phyloP scores from a whole-genome alignment of 2,888 invertebrate species.

The Terebella lapidaria region DNA sequence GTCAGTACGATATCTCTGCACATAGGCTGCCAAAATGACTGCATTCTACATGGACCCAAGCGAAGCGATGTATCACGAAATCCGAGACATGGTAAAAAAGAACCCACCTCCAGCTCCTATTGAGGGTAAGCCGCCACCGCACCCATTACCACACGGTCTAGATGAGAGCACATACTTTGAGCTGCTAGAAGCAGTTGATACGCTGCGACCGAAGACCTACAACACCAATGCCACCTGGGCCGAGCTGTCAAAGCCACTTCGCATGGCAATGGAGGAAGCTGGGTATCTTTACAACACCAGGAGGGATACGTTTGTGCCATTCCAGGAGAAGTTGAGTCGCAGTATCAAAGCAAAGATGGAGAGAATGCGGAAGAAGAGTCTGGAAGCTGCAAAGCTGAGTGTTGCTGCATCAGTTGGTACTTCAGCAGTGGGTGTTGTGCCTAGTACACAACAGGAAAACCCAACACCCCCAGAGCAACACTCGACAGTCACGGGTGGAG shows the following conservation, averaged over 20 bases:
- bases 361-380: neutral
- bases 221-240: neutral
- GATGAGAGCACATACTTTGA: neutral
- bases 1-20: too few relatives aligned
- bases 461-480: too few relatives aligned
- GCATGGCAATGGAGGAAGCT: neutral
- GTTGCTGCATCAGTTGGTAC: too few relatives aligned
- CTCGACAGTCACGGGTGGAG: too few relatives aligned
- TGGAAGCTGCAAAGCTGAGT: too few relatives aligned
- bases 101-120: neutral
- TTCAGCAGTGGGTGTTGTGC: too few relatives aligned
- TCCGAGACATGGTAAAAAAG: neutral
- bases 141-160: neutral
- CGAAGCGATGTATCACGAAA: conserved; percentile 13
- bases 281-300: neutral
- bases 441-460: too few relatives aligned
- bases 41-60: conserved; percentile 25
- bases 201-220: neutral
- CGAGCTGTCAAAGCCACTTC: neutral
- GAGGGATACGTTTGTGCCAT: neutral
- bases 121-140: too few relatives aligned
- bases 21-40: conserved; percentile 12
- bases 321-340: neutral
- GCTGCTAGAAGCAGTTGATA: neutral
- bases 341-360: neutral